Base-by-base conservation (phyloP, 2,888 invertebrate species). In the Lasioglossum villosulum region DNA sequence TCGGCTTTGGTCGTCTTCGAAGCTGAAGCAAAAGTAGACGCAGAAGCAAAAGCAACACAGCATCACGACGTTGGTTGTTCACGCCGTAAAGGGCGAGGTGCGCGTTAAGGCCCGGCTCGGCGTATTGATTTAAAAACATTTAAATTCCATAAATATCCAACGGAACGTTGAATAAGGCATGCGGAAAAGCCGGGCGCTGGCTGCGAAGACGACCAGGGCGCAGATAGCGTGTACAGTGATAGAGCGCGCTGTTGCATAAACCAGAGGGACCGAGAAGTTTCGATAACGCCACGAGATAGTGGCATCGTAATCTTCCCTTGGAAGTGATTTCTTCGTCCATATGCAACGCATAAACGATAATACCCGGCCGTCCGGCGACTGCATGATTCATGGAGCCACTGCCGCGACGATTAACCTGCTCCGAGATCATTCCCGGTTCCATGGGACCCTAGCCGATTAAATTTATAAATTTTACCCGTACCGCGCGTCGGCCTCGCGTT, bases 111-210 rank as follows among this genome's bases (percentile, higher is more conserved):
- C 84, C 59, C 75, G 79, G 83, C 87, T 88, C 81, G 88, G 83
- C 88, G 90, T 92, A 91, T 91, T 90, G 91, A 91, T 91, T 90
- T 92, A 90, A 89, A 92, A 91, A 91, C 91, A 92, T 91, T 91
- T 91, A 92, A 91, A 91, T 91, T 92, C 92, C 90, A 91, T 91
- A 91, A 91, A 91, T 91, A 91, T 91, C 91, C 90, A 88, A 92
- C 92, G 90, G 86, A 86, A 89, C 89, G 92, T 91, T 91, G 92
- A 91, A 91, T 91, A 91, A 91, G 85, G 91, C 92, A 91, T 91
- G 90, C 86, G 88, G 88, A 80, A 84, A 92, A 91, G 88, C 88
- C 86, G 27, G 78, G 78, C 79, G 30, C 16, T 82, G 79, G 73
- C 75, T 78, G 84, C 73, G 84, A 90, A 90, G 90, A 87, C 87